These are phyloP conservation scores for Turritopsis dohrnii DNA, from an alignment of 30 jellyfish, hydroid and myxozoan genomes.

Conservation along the genomic window DNA sequence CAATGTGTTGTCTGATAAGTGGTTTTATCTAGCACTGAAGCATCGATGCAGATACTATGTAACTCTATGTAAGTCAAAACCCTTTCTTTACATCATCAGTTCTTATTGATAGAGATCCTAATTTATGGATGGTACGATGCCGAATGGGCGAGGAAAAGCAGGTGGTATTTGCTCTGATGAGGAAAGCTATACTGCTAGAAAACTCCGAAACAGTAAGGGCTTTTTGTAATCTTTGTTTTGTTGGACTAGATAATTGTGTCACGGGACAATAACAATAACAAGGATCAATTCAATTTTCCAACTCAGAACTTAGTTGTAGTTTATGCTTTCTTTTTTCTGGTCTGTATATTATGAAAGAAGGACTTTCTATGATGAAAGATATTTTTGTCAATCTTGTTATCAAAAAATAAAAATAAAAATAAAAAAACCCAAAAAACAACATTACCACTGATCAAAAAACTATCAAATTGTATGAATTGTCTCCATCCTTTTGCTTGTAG, in stretches of 20 bases:
- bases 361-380: too few relatives aligned
- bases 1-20: neutral
- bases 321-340: neutral
- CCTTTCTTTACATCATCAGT: too few relatives aligned
- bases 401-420: too few relatives aligned
- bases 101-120: slow-evolving; percentile 72
- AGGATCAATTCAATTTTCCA: neutral
- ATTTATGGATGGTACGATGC: slow-evolving; percentile 97
- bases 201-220: slow-evolving; percentile 67
- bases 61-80: too few relatives aligned
- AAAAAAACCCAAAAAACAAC: too few relatives aligned
- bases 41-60: too few relatives aligned
- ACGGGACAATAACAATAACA: too few relatives aligned
- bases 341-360: too few relatives aligned
- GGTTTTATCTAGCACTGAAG: too few relatives aligned
- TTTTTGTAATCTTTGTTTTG: neutral
- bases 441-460: too few relatives aligned
- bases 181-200: slow-evolving; percentile 70
- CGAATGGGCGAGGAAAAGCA: slow-evolving; percentile 98
- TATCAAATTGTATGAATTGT: neutral
- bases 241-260: too few relatives aligned
- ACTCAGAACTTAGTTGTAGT: neutral
- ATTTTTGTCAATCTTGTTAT: too few relatives aligned
- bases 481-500: slow-evolving; percentile 31
- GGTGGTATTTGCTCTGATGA: slow-evolving; percentile 88